Conservation (phyloP, 2,113 vertebrate genomes). For the Tamias sibiricus region DNA sequence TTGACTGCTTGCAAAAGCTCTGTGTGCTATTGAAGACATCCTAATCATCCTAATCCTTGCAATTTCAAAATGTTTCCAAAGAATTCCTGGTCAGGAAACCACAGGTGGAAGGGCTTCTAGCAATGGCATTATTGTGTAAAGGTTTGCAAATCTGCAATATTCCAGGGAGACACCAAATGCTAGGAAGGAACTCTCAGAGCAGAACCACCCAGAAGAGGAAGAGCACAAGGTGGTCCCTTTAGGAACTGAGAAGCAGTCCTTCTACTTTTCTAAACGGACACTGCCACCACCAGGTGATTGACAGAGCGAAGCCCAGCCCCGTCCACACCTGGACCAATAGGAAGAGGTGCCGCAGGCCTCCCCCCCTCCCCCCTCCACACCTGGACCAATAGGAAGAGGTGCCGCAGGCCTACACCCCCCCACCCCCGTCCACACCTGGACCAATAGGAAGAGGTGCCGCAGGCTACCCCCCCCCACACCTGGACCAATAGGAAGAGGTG, state of each 20-base stretch:
- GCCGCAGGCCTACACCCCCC: no score
- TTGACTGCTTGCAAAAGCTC: not conserved
- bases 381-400: fast-evolving
- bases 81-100: not conserved
- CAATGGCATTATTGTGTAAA: no score
- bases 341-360: no score
- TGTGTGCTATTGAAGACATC: not conserved
- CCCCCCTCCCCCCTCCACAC: no score
- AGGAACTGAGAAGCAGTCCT: not conserved
- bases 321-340: no score
- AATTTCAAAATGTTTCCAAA: not conserved
- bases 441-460: no score
- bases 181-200: fast-evolving
- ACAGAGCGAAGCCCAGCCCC: no score
- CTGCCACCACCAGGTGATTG: fast-evolving
- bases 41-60: no score
- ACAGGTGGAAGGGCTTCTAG: not conserved
- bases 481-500: fast-evolving
- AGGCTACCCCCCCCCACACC: no score
- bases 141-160: no score
- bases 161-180: no score
- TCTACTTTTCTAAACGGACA: not conserved
- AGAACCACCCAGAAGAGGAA: not conserved
- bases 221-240: fast-evolving
- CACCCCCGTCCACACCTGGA: no score